Base-by-base conservation (phyloP, 2,113 vertebrate species). In the Amia ocellicauda region DNA sequence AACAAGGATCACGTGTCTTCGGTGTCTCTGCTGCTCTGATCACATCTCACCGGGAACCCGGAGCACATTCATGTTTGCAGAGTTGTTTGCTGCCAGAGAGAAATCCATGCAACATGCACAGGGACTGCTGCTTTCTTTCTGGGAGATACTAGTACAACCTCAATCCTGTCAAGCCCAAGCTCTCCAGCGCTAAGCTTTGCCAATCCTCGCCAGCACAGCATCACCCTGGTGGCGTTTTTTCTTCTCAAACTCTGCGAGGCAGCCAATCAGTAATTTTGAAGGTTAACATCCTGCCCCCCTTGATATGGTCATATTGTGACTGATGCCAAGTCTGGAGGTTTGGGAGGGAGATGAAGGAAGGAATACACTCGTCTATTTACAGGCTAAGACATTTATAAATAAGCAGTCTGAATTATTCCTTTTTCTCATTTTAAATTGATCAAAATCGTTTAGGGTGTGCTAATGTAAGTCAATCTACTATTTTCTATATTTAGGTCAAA, bases 191-290 rank as follows among this genome's bases (percentile, higher is more conserved):
- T 43, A 24, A 57, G 53, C 52, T 54, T 56, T 65, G 54, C 55
- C 26, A 50, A 54, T 27, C 55, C 43, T 55, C 29, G 50, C 63
- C 11, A n/a, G 26, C 55, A 58, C 54, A 65, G 53, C 55, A 65
- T 65, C 62, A 56, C 51, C 31, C 56, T 31, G 55, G n/a, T n/a
- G n/a, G 45, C 62, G 26, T 56, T 64, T 57, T 56, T 54, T 54
- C 27, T 56, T 57, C 28, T 23, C 62, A 40, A 63, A 24, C 52
- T 57, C 51, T 29, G 11, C 52, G 42, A 52, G 62, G 40, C 52
- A 57, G 62, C 62, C 62, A 64, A 64, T 64, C 62, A 56, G 52
- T 64, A 64, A 57, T 64, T 57, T 64, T 55, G 43, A 56, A 56
- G 62, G 62, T 53, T 64, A 64, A 64, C 53, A 56, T 45, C 62